Percentiles rank a stretch among this genome's conserved stretches.
Conservation (phyloP, 2,113 vertebrate genomes). For the Vombatus ursinus region DNA sequence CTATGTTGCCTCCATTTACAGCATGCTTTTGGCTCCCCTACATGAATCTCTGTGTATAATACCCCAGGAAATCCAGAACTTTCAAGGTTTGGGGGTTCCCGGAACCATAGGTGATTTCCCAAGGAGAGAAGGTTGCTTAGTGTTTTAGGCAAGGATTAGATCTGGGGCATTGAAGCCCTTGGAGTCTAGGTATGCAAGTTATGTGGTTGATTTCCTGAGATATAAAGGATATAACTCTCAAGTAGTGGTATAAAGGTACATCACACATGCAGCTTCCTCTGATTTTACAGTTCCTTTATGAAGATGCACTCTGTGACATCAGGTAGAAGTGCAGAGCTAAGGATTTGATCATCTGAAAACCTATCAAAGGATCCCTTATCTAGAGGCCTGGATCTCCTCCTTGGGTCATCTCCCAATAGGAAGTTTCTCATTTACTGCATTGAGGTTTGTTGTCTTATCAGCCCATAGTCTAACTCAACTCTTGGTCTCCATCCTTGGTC, state of each 20-base stretch:
- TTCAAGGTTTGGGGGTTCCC: not conserved
- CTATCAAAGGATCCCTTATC: not conserved
- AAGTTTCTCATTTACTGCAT: not conserved
- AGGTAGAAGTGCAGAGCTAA: not conserved
- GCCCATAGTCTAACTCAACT: not conserved
- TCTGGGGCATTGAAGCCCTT: not conserved
- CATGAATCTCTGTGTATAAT: not conserved
- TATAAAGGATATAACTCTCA: not conserved
- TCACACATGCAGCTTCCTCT: not conserved
- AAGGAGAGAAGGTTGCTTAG: not conserved
- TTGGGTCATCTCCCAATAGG: not conserved
- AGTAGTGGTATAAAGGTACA: not conserved
- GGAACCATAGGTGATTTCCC: not conserved
- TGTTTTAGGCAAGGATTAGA: not conserved
- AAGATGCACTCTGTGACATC: not conserved
- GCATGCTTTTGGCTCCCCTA: not conserved
- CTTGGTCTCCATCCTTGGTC: not conserved
- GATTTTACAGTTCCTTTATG: not conserved
- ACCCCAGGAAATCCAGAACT: not conserved
- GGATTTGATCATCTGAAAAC: not conserved
- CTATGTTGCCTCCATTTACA: not conserved
- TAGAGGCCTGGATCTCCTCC: not conserved
- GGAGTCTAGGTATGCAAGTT: not conserved
- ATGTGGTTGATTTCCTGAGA: not conserved
- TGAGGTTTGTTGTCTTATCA: not conserved